Percentiles rank a stretch among this genome's conserved stretches.
Conservation (phyloP, 1,140 invertebrate species). For the Lethrus apterus region DNA sequence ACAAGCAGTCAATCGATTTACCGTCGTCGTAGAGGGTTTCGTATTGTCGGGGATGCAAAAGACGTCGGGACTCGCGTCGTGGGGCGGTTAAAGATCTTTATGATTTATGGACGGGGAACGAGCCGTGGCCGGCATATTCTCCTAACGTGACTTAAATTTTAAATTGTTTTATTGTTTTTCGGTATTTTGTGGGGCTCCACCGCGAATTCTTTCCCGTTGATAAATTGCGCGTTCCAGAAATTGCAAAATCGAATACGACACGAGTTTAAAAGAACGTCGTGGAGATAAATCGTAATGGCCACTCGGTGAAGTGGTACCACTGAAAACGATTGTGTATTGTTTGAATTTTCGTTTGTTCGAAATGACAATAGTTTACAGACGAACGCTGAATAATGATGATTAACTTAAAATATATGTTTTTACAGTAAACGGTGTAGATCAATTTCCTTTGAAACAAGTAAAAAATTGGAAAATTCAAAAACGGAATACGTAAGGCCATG, state of each 20-base stretch:
- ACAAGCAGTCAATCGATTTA: background rate
- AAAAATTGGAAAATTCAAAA: too few relatives aligned
- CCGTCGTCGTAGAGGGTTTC: background rate
- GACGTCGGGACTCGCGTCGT: background rate
- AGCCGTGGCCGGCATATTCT: constrained; percentile 20
- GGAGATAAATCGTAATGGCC: background rate
- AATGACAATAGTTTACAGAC: too few relatives aligned
- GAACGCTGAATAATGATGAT: too few relatives aligned
- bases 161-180: constrained; percentile 37
- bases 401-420: too few relatives aligned
- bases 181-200: background rate
- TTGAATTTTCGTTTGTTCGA: background rate
- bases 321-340: background rate
- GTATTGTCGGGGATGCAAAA: background rate
- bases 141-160: constrained; percentile 32
- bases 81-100: constrained; percentile 25
- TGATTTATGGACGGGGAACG: constrained; percentile 30
- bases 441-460: too few relatives aligned
- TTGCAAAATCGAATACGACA: constrained; percentile 7
- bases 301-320: background rate
- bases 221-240: constrained; percentile 12
- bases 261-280: background rate
- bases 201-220: constrained; percentile 10
- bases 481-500: too few relatives aligned
- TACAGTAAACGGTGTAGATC: too few relatives aligned